Conservation (phyloP, 2,113 vertebrate species). For the Oostethus manadensis region DNA sequence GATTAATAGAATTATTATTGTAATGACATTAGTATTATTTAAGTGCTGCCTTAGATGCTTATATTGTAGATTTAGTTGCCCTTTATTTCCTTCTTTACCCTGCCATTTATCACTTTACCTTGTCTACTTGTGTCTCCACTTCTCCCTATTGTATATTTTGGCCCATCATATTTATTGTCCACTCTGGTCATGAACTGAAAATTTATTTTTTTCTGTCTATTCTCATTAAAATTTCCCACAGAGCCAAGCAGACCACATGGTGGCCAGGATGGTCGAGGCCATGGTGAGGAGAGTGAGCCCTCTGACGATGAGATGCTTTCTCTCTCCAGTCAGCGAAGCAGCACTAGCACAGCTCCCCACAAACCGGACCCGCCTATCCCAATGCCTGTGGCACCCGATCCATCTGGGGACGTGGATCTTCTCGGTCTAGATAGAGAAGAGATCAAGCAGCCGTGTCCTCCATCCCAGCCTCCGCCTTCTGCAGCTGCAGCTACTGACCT, state of each 20-base stretch:
- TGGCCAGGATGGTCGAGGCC: conserved; percentile 78
- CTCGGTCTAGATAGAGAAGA: conserved; percentile 82
- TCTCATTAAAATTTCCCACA: conserved; percentile 27
- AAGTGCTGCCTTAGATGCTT: conserved; percentile 3
- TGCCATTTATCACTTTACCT: conserved; percentile 1
- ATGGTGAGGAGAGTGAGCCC: conserved; percentile 91
- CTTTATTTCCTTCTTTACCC: conserved; percentile 9
- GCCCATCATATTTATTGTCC: not conserved
- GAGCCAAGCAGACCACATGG: conserved; percentile 74
- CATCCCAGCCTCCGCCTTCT: conserved; percentile 71
- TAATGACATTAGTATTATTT: not conserved
- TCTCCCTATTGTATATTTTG: not conserved
- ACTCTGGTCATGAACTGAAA: not conserved
- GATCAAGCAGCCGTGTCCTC: conserved; percentile 65
- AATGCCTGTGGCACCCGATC: conserved; percentile 45
- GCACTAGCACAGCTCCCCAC: conserved; percentile 72
- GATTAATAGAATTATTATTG: no score
- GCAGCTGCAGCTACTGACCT: conserved; percentile 86
- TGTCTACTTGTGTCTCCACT: conserved; percentile 3
- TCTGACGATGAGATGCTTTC: conserved; percentile 97
- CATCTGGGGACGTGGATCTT: conserved; percentile 84
- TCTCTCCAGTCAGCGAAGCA: conserved; percentile 89
- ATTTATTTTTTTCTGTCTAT: conserved; percentile 2
- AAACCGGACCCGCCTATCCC: conserved; percentile 66
- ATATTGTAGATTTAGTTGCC: conserved; percentile 15